phyloP scores from a whole-genome alignment of 1,140 invertebrate genomes.

The Zeugodacus cucurbitae region DNA sequence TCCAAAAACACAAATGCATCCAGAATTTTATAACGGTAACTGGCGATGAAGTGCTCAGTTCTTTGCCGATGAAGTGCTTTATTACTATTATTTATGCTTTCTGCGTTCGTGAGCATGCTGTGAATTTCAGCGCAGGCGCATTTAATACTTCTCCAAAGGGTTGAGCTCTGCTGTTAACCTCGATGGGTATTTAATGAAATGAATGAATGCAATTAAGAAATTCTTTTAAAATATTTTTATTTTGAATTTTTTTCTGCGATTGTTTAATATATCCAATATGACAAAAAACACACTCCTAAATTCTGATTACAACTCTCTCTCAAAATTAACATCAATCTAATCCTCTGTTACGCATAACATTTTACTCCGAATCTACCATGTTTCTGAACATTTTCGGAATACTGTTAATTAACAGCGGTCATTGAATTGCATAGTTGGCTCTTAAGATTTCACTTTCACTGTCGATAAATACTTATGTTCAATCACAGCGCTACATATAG shows the following conservation, averaged over 20 bases:
- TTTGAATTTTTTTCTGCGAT: no score
- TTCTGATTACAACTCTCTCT: neutral
- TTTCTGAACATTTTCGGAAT: neutral
- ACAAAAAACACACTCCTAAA: no score
- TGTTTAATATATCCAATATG: no score
- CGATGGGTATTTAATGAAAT: neutral
- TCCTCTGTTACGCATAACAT: neutral
- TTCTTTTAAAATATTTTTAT: no score
- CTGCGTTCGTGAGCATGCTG: neutral
- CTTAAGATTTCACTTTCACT: neutral
- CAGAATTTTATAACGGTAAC: neutral
- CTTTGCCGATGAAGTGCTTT: neutral
- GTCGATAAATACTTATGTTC: neutral
- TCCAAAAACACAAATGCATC: neutral
- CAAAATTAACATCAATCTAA: neutral
- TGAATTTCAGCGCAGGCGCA: neutral
- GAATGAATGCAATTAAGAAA: no score
- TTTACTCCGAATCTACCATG: neutral
- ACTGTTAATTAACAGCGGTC: neutral
- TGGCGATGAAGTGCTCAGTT: neutral
- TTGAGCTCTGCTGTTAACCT: neutral
- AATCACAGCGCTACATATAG: no score
- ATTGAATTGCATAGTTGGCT: neutral
- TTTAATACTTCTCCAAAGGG: neutral
- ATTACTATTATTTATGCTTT: neutral